Conservation (phyloP, 2,113 vertebrate species). For the Phylloscopus trochiloides region DNA sequence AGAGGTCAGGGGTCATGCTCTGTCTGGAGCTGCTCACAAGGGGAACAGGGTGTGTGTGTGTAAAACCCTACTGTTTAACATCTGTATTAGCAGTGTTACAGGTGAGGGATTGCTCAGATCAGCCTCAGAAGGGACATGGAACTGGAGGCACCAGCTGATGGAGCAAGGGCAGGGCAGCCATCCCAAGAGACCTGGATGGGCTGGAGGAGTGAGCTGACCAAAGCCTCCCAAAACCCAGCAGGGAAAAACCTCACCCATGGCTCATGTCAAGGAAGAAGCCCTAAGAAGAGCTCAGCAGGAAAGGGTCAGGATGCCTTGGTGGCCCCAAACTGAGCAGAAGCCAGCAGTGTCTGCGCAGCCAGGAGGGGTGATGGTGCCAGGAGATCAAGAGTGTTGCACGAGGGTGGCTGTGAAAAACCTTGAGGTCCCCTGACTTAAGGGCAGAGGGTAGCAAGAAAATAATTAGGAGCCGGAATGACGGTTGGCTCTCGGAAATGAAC, state of each 20-base stretch:
- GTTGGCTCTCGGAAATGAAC: not conserved
- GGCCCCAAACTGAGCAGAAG: not conserved
- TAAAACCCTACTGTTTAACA: not conserved
- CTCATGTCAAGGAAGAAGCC: fast-evolving
- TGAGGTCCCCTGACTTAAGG: not conserved
- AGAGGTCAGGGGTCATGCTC: not conserved
- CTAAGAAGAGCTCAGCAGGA: not conserved
- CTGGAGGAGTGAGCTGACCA: not conserved
- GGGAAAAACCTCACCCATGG: not conserved
- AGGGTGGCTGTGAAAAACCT: not conserved
- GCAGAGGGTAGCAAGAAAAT: not conserved
- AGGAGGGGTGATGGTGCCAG: not conserved
- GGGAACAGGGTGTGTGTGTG: not conserved
- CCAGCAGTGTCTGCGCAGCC: not conserved
- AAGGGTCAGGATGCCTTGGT: not conserved
- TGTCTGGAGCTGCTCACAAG: not conserved
- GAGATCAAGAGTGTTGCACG: not conserved
- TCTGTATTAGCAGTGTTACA: fast-evolving
- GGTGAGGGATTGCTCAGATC: not conserved
- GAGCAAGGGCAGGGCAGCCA: fast-evolving
- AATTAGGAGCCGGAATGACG: fast-evolving
- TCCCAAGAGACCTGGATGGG: fast-evolving
- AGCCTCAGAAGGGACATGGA: not conserved
- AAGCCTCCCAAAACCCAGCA: not conserved
- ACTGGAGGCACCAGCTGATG: not conserved